A percentile compares a stretch with the other conserved stretches of the same genome.
Conservation (phyloP, 2,113 vertebrate genomes). For the Cebus imitator region DNA sequence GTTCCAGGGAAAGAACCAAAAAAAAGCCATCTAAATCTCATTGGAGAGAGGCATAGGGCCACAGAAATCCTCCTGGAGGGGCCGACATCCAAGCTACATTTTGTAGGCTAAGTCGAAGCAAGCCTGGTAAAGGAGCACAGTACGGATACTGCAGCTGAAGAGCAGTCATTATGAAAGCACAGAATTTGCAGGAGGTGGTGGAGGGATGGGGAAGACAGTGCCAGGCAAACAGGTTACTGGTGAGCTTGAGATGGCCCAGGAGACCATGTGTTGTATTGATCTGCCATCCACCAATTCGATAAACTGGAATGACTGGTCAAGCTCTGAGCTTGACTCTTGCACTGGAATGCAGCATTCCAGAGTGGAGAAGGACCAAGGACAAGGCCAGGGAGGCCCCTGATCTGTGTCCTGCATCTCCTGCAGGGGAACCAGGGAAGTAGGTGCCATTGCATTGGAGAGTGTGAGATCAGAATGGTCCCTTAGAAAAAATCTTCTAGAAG, state of each 20-base stretch:
- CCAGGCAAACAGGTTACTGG: neutral
- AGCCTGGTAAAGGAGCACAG: neutral
- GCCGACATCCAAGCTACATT: neutral
- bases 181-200: neutral
- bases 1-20: neutral
- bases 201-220: fast-evolving
- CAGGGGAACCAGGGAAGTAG: neutral
- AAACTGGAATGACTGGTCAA: neutral
- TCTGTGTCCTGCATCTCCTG: neutral
- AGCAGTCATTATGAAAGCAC: neutral
- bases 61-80: neutral
- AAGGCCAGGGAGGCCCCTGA: no score
- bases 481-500: neutral
- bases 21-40: neutral
- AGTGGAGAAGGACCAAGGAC: neutral
- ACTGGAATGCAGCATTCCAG: neutral
- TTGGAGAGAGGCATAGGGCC: neutral
- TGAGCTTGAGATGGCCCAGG: neutral
- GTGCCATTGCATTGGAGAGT: neutral
- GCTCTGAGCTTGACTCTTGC: neutral
- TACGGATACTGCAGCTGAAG: fast-evolving
- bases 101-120: neutral
- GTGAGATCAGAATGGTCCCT: neutral
- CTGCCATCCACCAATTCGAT: neutral
- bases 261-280: neutral